Percentiles rank a stretch among this genome's conserved stretches.
Evolutionary conservation across 1,140 invertebrate genomes (phyloP).

Genomic region (Drosophila watanabei): DNA sequence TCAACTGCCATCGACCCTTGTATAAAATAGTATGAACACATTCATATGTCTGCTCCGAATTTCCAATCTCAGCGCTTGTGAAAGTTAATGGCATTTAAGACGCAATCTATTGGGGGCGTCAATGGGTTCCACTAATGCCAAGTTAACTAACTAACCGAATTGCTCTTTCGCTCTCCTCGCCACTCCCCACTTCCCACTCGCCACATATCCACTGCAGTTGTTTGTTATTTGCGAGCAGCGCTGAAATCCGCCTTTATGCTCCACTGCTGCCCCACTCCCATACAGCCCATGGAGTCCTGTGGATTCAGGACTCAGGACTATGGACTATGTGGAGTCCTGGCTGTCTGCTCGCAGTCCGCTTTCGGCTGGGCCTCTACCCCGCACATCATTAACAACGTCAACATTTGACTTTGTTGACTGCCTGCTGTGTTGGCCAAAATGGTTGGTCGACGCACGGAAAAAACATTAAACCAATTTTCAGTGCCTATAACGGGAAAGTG

Average conservation of each 20-base stretch:
- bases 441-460: conserved; percentile 58
- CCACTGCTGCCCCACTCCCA: conserved; percentile 3
- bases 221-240: conserved; percentile 40
- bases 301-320: conserved; percentile 13
- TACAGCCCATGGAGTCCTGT: conserved; percentile 11
- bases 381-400: conserved; percentile 81
- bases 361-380: conserved; percentile 24
- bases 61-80: conserved; percentile 32
- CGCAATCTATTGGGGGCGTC: conserved; percentile 26
- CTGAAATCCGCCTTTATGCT: conserved; percentile 68
- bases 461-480: conserved; percentile 80
- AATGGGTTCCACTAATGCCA: conserved; percentile 60
- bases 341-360: conserved; percentile 1
- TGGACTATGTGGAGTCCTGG: not conserved
- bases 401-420: conserved; percentile 80
- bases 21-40: conserved; percentile 12
- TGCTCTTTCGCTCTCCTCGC: conserved; percentile 18
- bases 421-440: conserved; percentile 63
- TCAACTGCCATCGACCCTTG: not conserved
- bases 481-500: conserved; percentile 58
- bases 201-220: conserved; percentile 13
- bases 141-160: conserved; percentile 69
- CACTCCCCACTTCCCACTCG: not conserved
- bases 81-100: conserved; percentile 40
- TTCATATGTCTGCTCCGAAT: conserved; percentile 6